Conservation (phyloP, 2,888 invertebrate genomes). For the Schrankia costaestrigalis region DNA sequence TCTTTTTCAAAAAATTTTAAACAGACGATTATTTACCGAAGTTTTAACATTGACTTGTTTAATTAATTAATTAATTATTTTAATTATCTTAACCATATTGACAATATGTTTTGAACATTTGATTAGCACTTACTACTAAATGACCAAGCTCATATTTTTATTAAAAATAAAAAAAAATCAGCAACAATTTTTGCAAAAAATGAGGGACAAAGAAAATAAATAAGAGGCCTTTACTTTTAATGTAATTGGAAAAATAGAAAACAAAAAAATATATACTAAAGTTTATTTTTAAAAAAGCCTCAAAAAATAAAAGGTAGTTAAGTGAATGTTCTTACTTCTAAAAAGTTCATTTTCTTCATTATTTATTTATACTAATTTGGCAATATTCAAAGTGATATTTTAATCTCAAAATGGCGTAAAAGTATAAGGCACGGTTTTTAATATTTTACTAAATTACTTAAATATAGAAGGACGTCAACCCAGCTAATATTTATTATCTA, state of each 20-base stretch:
- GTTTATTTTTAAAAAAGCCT: not conserved
- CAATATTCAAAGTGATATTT: slow-evolving; percentile 71
- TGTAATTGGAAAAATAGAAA: slow-evolving; percentile 2
- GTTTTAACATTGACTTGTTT: slow-evolving; percentile 57
- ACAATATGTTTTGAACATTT: slow-evolving; percentile 74
- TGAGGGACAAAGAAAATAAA: slow-evolving; percentile 6
- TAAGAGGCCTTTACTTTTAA: slow-evolving; percentile 14
- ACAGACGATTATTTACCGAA: slow-evolving; percentile 40
- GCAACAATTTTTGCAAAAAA: slow-evolving; percentile 19
- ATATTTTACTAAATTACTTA: slow-evolving; percentile 65
- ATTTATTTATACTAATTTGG: slow-evolving; percentile 59
- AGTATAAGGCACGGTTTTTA: slow-evolving; percentile 78
- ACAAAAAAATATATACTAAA: not conserved
- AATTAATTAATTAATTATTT: slow-evolving; percentile 42
- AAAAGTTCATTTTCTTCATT: slow-evolving; percentile 43
- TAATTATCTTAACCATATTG: slow-evolving; percentile 59
- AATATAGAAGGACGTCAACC: slow-evolving; percentile 71
- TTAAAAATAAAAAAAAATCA: slow-evolving; percentile 19
- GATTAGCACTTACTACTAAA: slow-evolving; percentile 61
- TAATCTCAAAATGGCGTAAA: slow-evolving; percentile 75
- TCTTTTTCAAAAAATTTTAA: slow-evolving; percentile 30
- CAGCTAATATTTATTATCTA: slow-evolving; percentile 45
- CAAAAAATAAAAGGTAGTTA: slow-evolving; percentile 12
- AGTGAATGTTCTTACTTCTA: slow-evolving; percentile 31
- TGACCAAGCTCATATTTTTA: slow-evolving; percentile 71